phyloP scores from a whole-genome alignment of 2,888 invertebrate genomes.

The Drosophila heteroneura region DNA sequence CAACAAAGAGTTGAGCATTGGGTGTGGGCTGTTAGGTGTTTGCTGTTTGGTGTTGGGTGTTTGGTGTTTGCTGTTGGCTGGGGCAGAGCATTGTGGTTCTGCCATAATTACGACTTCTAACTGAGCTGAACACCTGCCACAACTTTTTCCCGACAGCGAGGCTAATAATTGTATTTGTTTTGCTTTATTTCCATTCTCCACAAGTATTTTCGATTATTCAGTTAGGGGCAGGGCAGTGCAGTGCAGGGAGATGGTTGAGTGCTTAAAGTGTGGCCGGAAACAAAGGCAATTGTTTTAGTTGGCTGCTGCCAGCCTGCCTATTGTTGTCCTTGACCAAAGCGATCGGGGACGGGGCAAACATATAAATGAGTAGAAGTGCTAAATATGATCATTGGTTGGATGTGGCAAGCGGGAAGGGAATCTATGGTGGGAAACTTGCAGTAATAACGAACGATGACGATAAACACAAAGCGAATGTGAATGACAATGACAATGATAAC shows the following conservation, averaged over 20 bases:
- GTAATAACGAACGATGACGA: conserved; percentile 9
- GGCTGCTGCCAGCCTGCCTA: background rate
- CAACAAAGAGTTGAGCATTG: conserved; percentile 18
- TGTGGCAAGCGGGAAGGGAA: background rate
- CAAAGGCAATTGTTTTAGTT: conserved; percentile 51
- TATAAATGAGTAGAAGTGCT: background rate
- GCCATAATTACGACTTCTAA: conserved; percentile 46
- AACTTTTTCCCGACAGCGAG: conserved; percentile 14
- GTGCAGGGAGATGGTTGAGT: background rate
- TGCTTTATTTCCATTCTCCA: background rate
- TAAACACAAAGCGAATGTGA: conserved; percentile 10
- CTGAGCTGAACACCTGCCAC: conserved; percentile 35
- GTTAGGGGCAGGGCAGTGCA: background rate
- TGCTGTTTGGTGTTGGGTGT: background rate
- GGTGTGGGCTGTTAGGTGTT: too few species aligned
- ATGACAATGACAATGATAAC: conserved; percentile 30
- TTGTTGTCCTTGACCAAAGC: conserved; percentile 50
- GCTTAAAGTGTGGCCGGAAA: conserved; percentile 39
- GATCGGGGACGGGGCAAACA: background rate
- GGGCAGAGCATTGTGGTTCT: background rate
- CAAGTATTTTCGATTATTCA: conserved; percentile 5
- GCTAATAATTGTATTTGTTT: conserved; percentile 22
- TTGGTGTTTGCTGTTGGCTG: too few species aligned
- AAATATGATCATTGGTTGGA: background rate
- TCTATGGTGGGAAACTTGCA: background rate